Evolutionary conservation across 1,140 invertebrate genomes (phyloP), one percentile per base, ranked within the genome.

Genomic region (Macrostomum lignano): DNA sequence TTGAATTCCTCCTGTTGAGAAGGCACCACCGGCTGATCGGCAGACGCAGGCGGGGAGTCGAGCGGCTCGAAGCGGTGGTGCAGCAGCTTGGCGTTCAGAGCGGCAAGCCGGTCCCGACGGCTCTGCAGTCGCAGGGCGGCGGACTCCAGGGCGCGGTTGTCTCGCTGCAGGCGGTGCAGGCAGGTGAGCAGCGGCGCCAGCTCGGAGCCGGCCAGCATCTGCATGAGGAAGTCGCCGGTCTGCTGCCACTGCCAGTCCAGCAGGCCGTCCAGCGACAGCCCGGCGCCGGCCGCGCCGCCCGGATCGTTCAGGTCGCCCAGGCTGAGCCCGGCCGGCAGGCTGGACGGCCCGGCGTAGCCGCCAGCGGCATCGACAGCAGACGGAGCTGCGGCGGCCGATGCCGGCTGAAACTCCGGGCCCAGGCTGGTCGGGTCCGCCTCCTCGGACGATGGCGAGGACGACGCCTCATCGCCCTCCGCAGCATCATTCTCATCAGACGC

Each of bases 191-290:
- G 58, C 2, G 82, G 82, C 17, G 82, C 81, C 64, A 94, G 77
- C n/a, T n/a, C n/a, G n/a, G n/a, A n/a, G n/a, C 86, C 77, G 45
- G 88, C 79, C 0, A 78, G 77, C 49, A 86, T 79, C 48, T 88
- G 78, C 78, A 93, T 91, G 3, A 93, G 61, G 56, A 91, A 88
- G 49, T 84, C 75, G 34, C 79, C 84, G 7, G 81, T 79, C 51
- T 88, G 81, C 46, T 86, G 78, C 82, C 82, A 93, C 44, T 93
- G 82, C 17, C 78, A 58, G 47, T 93, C 84, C 21, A 93, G 56
- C 10, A 94, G 55, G 51, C 91, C 74, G 53, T 93, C 82, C 38
- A 94, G n/a, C n/a, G n/a, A n/a, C n/a, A n/a, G n/a, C n/a, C n/a
- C n/a, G n/a, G n/a, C n/a, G n/a, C n/a, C n/a, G n/a, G n/a, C n/a